Percentiles rank a stretch among this genome's conserved stretches.
phyloP scores from a whole-genome alignment of 2,888 invertebrate genomes.

The Anarsia innoxiella region DNA sequence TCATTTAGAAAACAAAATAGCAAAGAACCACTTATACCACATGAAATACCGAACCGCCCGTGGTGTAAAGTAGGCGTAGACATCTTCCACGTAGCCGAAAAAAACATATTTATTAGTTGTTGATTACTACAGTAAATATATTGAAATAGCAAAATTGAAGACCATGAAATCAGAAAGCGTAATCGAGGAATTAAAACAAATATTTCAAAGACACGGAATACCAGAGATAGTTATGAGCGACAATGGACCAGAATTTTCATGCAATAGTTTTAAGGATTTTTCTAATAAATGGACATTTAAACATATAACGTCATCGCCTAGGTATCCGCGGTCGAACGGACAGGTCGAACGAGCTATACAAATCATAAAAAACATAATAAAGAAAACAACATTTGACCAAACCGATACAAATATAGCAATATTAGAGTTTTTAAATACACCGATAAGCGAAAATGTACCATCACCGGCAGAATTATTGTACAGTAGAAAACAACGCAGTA shows the following conservation, averaged over 20 bases:
- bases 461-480: conserved; percentile 4
- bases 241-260: conserved; percentile 16
- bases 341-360: conserved; percentile 16
- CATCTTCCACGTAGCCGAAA: conserved; percentile 11
- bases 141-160: conserved; percentile 10
- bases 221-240: conserved; percentile 17
- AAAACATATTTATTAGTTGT: conserved; percentile 12
- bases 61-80: conserved; percentile 17
- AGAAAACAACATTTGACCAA: conserved; percentile 12
- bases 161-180: conserved; percentile 5
- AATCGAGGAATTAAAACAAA: conserved; percentile 11
- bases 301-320: conserved; percentile 18
- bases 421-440: conserved; percentile 1
- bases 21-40: conserved; percentile 11
- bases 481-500: conserved; percentile 2
- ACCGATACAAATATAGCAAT: conserved; percentile 9
- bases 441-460: neutral
- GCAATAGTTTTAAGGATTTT: conserved; percentile 14
- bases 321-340: conserved; percentile 18
- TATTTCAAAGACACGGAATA: conserved; percentile 16
- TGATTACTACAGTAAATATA: conserved; percentile 16
- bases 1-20: conserved; percentile 10
- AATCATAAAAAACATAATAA: conserved; percentile 18
- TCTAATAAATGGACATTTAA: conserved; percentile 11
- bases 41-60: conserved; percentile 16